phyloP scores from a whole-genome alignment of 2,888 invertebrate species.

The Catocala sponsa region DNA sequence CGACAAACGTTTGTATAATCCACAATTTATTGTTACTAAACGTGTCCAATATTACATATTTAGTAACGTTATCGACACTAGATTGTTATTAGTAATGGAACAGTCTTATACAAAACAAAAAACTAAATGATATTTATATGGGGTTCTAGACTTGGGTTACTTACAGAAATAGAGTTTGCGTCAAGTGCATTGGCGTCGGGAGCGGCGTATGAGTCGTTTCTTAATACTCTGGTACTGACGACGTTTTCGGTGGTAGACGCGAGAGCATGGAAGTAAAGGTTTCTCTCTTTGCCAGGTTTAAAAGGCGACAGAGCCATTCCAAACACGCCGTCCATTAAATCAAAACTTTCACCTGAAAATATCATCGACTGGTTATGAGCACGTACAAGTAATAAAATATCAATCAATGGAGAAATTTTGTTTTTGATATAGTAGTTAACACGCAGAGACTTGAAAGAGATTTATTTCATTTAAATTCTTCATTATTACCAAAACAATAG shows the following conservation, averaged over 20 bases:
- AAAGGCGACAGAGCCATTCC: conserved; percentile 90
- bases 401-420: too few relatives aligned
- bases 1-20: too few relatives aligned
- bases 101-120: too few relatives aligned
- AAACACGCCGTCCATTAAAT: conserved; percentile 92
- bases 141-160: conserved; percentile 39
- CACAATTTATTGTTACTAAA: too few relatives aligned
- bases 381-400: background rate
- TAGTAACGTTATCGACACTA: too few relatives aligned
- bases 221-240: conserved; percentile 88
- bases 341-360: conserved; percentile 88
- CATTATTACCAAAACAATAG: too few relatives aligned
- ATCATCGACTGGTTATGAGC: background rate
- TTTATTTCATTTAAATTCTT: too few relatives aligned
- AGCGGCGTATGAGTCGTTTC: conserved; percentile 85
- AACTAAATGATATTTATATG: too few relatives aligned
- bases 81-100: too few relatives aligned
- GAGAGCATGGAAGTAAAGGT: conserved; percentile 91
- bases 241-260: conserved; percentile 90
- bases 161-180: conserved; percentile 86
- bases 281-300: conserved; percentile 72
- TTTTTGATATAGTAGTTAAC: too few relatives aligned
- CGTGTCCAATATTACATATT: too few relatives aligned
- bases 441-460: too few relatives aligned
- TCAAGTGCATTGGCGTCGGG: conserved; percentile 74